A percentile compares a stretch with the other conserved stretches of the same genome.
phyloP scores from a whole-genome alignment of 2,888 invertebrate species.

The Morpho deidamia region DNA sequence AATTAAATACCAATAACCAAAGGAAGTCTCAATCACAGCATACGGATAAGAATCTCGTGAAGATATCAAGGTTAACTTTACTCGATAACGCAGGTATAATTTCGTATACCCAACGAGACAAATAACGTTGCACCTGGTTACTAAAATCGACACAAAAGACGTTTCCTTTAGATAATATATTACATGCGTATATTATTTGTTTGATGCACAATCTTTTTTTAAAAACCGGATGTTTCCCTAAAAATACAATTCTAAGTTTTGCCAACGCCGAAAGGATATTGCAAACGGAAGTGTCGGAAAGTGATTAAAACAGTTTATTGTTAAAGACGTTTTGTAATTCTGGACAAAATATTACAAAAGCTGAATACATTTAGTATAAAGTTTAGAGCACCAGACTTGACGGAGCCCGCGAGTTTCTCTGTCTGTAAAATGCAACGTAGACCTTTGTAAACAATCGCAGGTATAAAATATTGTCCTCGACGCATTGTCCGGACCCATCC shows the following conservation, averaged over 20 bases:
- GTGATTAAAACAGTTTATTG: conserved; percentile 44
- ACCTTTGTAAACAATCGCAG: conserved; percentile 69
- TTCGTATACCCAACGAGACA: conserved; percentile 12
- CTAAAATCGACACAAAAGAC: neutral
- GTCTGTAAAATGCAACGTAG: conserved; percentile 35
- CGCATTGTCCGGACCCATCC: conserved; percentile 53
- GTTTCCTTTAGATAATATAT: neutral
- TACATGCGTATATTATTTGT: neutral
- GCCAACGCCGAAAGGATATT: conserved; percentile 40
- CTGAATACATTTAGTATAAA: conserved; percentile 35
- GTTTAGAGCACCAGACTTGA: conserved; percentile 50
- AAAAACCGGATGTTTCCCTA: conserved; percentile 70
- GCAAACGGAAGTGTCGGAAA: conserved; percentile 55
- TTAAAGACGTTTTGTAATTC: conserved; percentile 40
- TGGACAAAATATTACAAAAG: conserved; percentile 41
- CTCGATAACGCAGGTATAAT: conserved; percentile 49
- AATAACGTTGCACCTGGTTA: conserved; percentile 6
- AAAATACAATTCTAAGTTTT: conserved; percentile 36
- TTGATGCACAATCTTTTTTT: conserved; percentile 28
- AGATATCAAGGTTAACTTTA: conserved; percentile 1
- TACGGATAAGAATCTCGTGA: conserved; percentile 43
- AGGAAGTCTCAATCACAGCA: conserved; percentile 57
- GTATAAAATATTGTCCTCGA: conserved; percentile 58
- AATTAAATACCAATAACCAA: conserved; percentile 48
- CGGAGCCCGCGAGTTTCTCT: conserved; percentile 47